phyloP scores from a whole-genome alignment of 2,888 invertebrate genomes.

The Imbricaverruca yamaguchii region DNA sequence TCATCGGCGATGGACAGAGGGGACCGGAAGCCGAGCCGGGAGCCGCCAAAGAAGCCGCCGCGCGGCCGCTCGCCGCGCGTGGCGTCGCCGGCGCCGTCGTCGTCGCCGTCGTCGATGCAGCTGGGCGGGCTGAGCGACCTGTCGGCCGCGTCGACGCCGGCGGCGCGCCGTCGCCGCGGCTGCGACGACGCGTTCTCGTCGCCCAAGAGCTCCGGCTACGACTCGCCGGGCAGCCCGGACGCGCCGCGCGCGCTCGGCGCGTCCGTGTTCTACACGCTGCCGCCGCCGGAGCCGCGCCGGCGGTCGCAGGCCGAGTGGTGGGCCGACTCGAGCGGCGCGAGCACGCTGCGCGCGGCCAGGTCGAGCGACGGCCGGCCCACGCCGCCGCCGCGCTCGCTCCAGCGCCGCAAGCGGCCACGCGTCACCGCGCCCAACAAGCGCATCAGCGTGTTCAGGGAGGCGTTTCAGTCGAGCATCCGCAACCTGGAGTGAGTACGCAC shows the following conservation, averaged over 20 bases:
- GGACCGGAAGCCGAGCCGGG: neutral
- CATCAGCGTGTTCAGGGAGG: conserved; percentile 17
- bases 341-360: neutral
- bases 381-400: conserved; percentile 9
- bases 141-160: neutral
- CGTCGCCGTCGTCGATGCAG: neutral
- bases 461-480: conserved; percentile 20
- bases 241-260: neutral
- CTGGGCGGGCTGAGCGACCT: neutral
- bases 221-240: neutral
- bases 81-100: neutral
- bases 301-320: neutral
- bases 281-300: neutral
- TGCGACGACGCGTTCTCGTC: neutral
- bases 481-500: conserved; percentile 3
- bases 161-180: neutral
- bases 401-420: neutral
- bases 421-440: neutral
- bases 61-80: neutral
- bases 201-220: conserved; percentile 17
- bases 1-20: neutral
- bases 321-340: neutral
- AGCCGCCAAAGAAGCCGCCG: neutral
- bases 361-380: neutral
- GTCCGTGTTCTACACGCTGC: neutral